phyloP scores from a whole-genome alignment of 2,113 vertebrate species.

The Myodes glareolus region DNA sequence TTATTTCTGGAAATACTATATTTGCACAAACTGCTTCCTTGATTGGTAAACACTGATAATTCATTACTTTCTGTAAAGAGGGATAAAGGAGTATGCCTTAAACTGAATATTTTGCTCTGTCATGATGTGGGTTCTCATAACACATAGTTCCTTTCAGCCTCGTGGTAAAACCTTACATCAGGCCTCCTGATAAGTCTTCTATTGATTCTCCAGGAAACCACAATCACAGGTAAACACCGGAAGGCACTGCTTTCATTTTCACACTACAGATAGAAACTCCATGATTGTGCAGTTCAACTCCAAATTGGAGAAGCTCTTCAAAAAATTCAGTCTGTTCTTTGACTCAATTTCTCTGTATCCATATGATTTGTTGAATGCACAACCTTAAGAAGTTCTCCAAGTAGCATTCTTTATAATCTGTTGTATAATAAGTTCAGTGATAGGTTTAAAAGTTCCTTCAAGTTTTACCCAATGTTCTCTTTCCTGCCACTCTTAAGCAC shows the following conservation, averaged over 20 bases:
- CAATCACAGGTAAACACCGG: not conserved
- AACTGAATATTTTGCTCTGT: constrained; percentile 92
- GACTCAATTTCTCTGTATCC: not conserved
- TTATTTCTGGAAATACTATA: constrained; percentile 90
- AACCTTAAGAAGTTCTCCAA: not conserved
- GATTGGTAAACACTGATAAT: constrained; percentile 93
- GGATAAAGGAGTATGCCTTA: constrained; percentile 92
- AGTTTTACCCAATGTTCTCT: not conserved
- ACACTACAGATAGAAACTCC: not conserved
- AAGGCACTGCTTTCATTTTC: not conserved
- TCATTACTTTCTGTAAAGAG: constrained; percentile 96
- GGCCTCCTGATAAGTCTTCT: too few species aligned
- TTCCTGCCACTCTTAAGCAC: not conserved
- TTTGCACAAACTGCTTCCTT: constrained; percentile 93
- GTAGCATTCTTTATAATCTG: not conserved
- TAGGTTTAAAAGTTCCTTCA: not conserved
- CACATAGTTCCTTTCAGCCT: constrained; percentile 93
- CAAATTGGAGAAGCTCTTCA: not conserved
- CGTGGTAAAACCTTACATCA: not conserved
- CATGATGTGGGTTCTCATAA: constrained; percentile 94
- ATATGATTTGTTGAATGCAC: not conserved
- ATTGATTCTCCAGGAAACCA: not conserved
- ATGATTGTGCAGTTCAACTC: not conserved
- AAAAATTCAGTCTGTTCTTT: not conserved
- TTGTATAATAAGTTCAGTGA: not conserved